Base-by-base conservation (phyloP, 2,113 vertebrate species). In the Dicrurus megarhynchus region DNA sequence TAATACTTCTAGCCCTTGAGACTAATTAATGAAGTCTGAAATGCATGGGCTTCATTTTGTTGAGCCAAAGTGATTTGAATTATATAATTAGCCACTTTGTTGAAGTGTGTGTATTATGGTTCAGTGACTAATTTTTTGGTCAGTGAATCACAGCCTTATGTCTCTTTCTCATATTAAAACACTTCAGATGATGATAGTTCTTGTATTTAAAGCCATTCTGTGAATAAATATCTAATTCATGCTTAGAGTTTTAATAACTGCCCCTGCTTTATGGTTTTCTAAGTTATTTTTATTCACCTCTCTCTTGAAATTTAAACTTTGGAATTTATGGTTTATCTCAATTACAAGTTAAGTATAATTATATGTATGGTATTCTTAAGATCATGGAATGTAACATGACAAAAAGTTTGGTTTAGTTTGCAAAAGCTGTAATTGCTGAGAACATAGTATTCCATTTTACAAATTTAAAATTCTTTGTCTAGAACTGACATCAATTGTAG, bases 121-220 rank as follows among this genome's bases (percentile, higher is more conserved):
- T 96, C 82, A 81, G 16, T 94, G 93, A 74, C 41, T 93, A 64
- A 92, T 92, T 87, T 94, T 97, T 87, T 83, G 92, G 90, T 95
- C 90, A 93, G 35, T 90, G 93, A 96, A 86, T 93, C 75, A 92
- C 64, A 91, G 68, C 65, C 65, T 94, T 88, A 56, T 93, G 75
- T 76, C 71, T 89, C 84, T 81, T 89, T 90, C 88, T 94, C 7
- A 3, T 91, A 87, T 85, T 92, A 84, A 67, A 96, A 49, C 46
- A 78, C 49, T 81, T 92, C 53, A 81, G 67, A 77, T 90, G 68
- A 74, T 63, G 63, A 77, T 76, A 74, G 50, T 39, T 92, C 39
- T 63, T 75, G 21, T 74, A 83, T 87, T 96, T 67, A 91, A 84
- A 96, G 24, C 41, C 61, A 35, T 81, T 81, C 39, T 65, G 11